Base-by-base conservation (phyloP, 1,140 invertebrate genomes). In the Andricus grossulariae region DNA sequence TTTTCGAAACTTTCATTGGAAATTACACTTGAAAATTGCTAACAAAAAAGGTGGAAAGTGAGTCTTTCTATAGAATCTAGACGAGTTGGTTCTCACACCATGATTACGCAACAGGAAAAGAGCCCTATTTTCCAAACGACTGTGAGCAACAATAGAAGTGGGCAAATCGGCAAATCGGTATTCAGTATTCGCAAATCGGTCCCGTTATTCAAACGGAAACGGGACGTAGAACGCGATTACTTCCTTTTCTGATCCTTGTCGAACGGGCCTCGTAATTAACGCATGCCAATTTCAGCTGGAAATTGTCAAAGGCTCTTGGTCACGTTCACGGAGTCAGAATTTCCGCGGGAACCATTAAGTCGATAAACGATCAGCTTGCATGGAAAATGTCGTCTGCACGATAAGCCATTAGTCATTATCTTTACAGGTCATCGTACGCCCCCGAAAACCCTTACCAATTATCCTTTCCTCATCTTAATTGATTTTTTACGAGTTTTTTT, bases 161-260 rank as follows among this genome's bases (percentile, higher is more conserved):
- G 52, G n/a, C 52, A 54, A 54, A 54, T 54, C 52, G 52, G n/a
- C 52, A 54, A 54, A 54, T 54, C 52, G 52, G 52, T 54, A 54
- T 54, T 54, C 52, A 54, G 52, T 54, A 54, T 54, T 54, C 52
- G 52, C 52, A 18, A 54, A 54, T 54, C 52, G 52, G 52, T 54
- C 2, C 52, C 52, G 52, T 54, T 54, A 54, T 54, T 18, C 52
- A 18, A 54, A 54, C 52, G 52, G 52, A 54, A 54, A 54, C 52
- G 52, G 18, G 52, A 54, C 52, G 16, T 54, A n/a, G 51, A 54
- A 54, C 51, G 51, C 51, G 51, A 54, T 54, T 54, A 54, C 52
- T 54, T 54, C 52, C 52, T 54, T 6, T 19, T 54, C 18, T 19
- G 52, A 54, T 54, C 18, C n/a, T 54, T 54, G 52, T 54, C 52